Conservation (phyloP, 2,888 invertebrate species). For the Chouioia cunea region DNA sequence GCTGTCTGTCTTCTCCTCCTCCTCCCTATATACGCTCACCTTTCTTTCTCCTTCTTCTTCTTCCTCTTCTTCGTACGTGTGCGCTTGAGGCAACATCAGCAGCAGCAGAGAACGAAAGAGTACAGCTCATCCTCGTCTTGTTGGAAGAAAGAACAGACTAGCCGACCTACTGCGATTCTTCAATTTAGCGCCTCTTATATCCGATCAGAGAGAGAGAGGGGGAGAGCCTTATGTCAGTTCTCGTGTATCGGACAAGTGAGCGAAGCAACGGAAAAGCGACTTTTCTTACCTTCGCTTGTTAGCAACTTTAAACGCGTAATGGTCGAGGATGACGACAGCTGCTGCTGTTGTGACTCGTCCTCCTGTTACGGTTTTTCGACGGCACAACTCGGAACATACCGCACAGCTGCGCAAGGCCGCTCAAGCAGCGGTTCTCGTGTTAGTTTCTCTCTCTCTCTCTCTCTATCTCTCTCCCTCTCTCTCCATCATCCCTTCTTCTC, state of each 20-base stretch:
- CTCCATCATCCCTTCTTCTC: not conserved
- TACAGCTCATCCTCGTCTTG: too few species aligned
- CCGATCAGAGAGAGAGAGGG: not conserved
- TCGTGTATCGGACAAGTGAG: not conserved
- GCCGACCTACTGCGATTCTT: slow-evolving; percentile 47
- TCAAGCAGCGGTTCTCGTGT: not conserved
- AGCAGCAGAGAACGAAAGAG: too few species aligned
- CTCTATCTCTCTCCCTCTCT: not conserved
- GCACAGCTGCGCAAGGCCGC: slow-evolving; percentile 35
- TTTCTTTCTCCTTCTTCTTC: slow-evolving; percentile 5
- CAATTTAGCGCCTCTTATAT: slow-evolving; percentile 41
- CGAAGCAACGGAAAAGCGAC: too few species aligned
- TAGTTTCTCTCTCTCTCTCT: not conserved
- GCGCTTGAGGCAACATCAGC: not conserved
- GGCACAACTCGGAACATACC: not conserved
- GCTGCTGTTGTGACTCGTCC: slow-evolving; percentile 23
- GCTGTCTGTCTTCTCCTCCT: slow-evolving; percentile 54
- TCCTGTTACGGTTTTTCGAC: slow-evolving; percentile 20
- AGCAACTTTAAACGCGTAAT: slow-evolving; percentile 35
- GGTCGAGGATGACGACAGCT: slow-evolving; percentile 36
- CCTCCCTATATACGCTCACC: slow-evolving; percentile 11
- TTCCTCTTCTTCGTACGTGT: slow-evolving; percentile 16
- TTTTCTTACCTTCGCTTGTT: slow-evolving; percentile 18
- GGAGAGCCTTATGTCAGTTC: not conserved
- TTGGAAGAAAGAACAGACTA: slow-evolving; percentile 21